These are phyloP conservation scores for Diachrysia chrysitis DNA, from an alignment of 2,888 invertebrate genomes.

Conservation along the genomic window DNA sequence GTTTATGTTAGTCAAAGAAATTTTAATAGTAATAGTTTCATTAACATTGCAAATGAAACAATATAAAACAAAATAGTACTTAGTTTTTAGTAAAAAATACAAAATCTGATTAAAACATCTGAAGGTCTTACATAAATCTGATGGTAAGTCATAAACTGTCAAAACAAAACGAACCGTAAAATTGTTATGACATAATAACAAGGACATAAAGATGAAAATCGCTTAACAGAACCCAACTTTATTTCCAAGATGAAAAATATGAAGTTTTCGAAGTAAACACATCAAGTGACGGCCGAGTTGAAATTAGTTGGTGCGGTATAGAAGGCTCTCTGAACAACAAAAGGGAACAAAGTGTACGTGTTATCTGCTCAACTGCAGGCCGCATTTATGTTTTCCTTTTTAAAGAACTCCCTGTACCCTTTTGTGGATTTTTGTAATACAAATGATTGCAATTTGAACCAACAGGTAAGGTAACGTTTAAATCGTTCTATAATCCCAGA, in stretches of 20 bases:
- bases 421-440: constrained; percentile 5
- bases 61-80: too few species aligned
- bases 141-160: neutral
- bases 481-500: neutral
- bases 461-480: neutral
- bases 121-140: constrained; percentile 8
- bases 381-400: constrained; percentile 25
- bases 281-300: constrained; percentile 58
- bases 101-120: neutral
- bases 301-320: constrained; percentile 61
- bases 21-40: too few species aligned
- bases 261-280: constrained; percentile 63
- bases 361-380: constrained; percentile 49
- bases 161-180: constrained; percentile 7
- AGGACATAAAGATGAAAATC: constrained; percentile 38
- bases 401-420: constrained; percentile 11
- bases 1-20: too few species aligned
- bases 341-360: constrained; percentile 45
- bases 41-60: too few species aligned
- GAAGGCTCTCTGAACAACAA: constrained; percentile 50
- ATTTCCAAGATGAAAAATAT: constrained; percentile 58
- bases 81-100: neutral
- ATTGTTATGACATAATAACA: constrained; percentile 30
- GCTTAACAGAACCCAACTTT: constrained; percentile 42
- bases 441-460: neutral